Evolutionary conservation across 2,113 vertebrate genomes (phyloP).

Genomic region (Amblyornis subalaris): DNA sequence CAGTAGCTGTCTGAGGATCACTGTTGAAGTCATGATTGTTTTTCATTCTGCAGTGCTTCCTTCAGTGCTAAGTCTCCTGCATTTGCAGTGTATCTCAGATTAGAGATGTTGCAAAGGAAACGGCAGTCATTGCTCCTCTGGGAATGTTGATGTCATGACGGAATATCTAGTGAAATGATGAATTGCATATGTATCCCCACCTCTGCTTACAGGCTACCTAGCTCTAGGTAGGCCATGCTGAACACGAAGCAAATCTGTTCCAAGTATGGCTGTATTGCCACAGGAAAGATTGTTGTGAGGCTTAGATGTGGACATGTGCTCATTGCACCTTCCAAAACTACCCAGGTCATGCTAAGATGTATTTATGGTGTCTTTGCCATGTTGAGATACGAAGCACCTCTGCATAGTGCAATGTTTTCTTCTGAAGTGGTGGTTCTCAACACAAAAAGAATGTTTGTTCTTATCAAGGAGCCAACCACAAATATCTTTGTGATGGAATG

Average conservation of each 20-base stretch:
- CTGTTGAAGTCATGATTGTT: not conserved
- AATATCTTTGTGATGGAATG: not conserved
- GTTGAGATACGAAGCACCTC: not conserved
- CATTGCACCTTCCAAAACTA: not conserved
- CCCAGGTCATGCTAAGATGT: not conserved
- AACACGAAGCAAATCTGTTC: not conserved
- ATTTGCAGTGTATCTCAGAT: not conserved
- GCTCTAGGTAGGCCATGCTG: not conserved
- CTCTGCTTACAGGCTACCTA: not conserved
- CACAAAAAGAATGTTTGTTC: not conserved
- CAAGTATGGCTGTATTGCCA: not conserved
- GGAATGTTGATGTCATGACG: fast-evolving
- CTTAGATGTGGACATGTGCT: not conserved
- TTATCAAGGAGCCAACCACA: not conserved
- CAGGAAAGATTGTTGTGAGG: not conserved
- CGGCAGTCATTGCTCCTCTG: not conserved
- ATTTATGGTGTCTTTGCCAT: not conserved
- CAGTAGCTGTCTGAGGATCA: not conserved
- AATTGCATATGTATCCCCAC: not conserved
- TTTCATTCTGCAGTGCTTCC: not conserved
- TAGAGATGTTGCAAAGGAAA: not conserved
- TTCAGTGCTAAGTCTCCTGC: not conserved
- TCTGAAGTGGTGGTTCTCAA: not conserved
- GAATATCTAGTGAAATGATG: not conserved
- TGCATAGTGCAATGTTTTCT: not conserved